phyloP scores from a whole-genome alignment of 2,797 vertebrate species.

The Momotus momota region DNA sequence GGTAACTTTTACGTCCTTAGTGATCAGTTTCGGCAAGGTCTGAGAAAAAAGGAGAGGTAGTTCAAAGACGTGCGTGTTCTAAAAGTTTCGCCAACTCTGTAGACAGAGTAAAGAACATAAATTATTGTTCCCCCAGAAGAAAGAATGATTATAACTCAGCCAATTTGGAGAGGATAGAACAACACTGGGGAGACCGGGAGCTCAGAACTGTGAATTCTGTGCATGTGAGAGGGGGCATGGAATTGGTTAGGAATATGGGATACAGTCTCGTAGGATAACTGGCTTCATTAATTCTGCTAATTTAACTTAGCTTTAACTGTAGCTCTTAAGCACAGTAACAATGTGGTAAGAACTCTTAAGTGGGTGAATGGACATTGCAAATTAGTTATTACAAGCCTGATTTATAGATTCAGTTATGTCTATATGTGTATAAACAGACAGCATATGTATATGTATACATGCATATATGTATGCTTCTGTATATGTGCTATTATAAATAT shows the following conservation, averaged over 20 bases:
- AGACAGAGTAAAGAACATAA: background rate
- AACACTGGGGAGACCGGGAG: background rate
- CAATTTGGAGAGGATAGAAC: background rate
- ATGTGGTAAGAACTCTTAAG: background rate
- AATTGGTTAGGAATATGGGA: background rate
- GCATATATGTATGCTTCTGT: background rate
- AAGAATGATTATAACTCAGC: background rate
- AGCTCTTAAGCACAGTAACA: background rate
- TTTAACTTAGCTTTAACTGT: background rate
- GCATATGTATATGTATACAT: background rate
- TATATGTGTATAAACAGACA: background rate
- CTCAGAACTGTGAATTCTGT: background rate
- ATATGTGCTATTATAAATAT: background rate
- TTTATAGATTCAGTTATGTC: background rate
- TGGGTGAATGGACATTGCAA: background rate
- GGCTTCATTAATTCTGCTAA: constrained; percentile 18
- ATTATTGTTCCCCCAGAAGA: background rate
- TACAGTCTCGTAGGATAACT: background rate
- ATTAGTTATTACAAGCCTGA: background rate
- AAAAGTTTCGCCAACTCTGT: background rate
- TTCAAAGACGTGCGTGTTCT: background rate
- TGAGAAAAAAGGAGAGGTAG: background rate
- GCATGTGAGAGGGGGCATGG: background rate
- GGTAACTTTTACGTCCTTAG: background rate
- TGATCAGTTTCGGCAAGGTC: background rate